Evolutionary conservation across 2,888 invertebrate species (phyloP).

Genomic region (Melangyna quadrimaculata): DNA sequence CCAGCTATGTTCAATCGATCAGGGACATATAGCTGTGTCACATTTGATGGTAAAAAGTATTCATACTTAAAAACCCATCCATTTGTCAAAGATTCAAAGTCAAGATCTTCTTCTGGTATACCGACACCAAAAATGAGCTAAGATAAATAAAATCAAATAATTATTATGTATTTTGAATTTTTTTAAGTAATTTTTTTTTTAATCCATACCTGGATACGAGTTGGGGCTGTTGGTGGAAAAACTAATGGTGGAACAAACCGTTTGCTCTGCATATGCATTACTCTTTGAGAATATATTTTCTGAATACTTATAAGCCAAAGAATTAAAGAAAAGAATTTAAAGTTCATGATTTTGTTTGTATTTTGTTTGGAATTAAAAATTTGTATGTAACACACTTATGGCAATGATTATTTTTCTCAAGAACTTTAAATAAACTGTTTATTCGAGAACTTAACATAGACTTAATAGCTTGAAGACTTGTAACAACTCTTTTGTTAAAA

Average conservation of each 20-base stretch:
- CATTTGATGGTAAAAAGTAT: slow-evolving; percentile 58
- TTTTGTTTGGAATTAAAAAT: neutral
- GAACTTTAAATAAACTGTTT: slow-evolving; percentile 14
- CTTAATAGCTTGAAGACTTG: neutral
- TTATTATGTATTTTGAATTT: neutral
- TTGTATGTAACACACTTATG: neutral
- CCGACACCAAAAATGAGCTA: slow-evolving; percentile 64
- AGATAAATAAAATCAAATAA: neutral
- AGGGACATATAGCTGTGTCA: slow-evolving; percentile 70
- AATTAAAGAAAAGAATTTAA: neutral
- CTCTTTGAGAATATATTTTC: neutral
- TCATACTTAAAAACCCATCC: slow-evolving; percentile 65
- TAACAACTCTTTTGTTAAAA: neutral
- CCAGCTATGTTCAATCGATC: slow-evolving; percentile 45
- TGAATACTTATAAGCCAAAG: neutral
- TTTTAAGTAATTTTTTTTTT: neutral
- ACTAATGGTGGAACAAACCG: slow-evolving; percentile 43
- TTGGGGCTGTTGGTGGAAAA: slow-evolving; percentile 53
- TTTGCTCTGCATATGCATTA: neutral
- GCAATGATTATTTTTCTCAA: slow-evolving; percentile 16
- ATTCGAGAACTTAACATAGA: neutral
- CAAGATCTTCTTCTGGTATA: slow-evolving; percentile 52
- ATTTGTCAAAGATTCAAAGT: slow-evolving; percentile 53
- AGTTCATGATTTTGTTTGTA: neutral
- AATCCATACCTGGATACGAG: slow-evolving; percentile 52